phyloP scores from a whole-genome alignment of 2,888 invertebrate genomes.

The Diabrotica balteata region DNA sequence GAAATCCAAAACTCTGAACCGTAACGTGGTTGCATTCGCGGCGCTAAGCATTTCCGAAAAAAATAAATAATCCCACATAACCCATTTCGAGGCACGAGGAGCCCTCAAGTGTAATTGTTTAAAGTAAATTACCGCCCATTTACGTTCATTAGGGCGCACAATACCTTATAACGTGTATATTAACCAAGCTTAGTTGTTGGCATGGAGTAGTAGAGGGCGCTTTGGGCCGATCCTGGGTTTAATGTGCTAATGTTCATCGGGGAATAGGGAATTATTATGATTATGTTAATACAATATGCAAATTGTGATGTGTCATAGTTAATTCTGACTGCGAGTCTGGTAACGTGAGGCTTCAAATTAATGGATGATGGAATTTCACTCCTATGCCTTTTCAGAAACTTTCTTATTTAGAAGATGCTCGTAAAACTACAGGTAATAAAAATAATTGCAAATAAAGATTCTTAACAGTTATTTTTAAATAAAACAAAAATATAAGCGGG shows the following conservation, averaged over 20 bases:
- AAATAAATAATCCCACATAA: constrained; percentile 30
- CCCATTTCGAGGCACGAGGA: constrained; percentile 25
- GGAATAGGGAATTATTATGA: constrained; percentile 52
- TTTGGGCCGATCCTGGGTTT: constrained; percentile 34
- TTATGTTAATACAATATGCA: constrained; percentile 51
- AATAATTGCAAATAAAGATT: too few relatives aligned
- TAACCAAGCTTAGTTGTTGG: constrained; percentile 32
- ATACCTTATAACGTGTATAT: constrained; percentile 38
- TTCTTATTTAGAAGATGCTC: too few relatives aligned
- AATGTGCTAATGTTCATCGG: constrained; percentile 50
- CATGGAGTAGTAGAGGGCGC: constrained; percentile 26
- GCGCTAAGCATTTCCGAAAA: constrained; percentile 24
- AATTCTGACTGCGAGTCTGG: constrained; percentile 3
- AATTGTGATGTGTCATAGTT: constrained; percentile 38
- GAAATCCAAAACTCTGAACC: constrained; percentile 14
- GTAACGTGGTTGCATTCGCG: constrained; percentile 6
- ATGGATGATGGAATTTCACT: not conserved
- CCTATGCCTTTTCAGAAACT: too few relatives aligned
- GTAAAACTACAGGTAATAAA: too few relatives aligned
- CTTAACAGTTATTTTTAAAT: too few relatives aligned
- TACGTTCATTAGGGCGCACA: constrained; percentile 39
- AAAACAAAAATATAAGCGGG: too few relatives aligned
- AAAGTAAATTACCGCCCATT: constrained; percentile 37
- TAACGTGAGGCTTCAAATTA: not conserved
- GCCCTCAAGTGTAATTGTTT: constrained; percentile 35